phyloP scores from a whole-genome alignment of 2,888 invertebrate species.

The Mermis nigrescens region DNA sequence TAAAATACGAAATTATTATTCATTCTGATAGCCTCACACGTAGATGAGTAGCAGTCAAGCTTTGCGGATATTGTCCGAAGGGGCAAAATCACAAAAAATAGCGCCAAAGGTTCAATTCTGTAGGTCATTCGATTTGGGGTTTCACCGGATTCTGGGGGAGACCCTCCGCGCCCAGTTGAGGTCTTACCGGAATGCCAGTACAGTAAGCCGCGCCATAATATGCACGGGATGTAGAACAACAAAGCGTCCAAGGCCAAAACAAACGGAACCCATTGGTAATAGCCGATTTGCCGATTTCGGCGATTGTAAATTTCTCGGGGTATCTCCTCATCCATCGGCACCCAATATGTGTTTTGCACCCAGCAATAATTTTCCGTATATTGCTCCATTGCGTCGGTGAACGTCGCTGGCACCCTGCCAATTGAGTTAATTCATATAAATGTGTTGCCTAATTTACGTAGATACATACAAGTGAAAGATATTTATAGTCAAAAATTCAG shows the following conservation, averaged over 20 bases:
- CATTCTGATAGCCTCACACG: too few species aligned
- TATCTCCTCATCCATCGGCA: conserved; percentile 26
- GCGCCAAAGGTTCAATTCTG: not conserved
- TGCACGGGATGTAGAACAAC: conserved; percentile 31
- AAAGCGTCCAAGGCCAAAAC: conserved; percentile 31
- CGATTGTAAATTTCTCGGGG: conserved; percentile 31
- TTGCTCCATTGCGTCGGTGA: conserved; percentile 33
- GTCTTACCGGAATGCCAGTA: conserved; percentile 31
- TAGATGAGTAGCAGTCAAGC: too few species aligned
- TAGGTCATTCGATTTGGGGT: not conserved
- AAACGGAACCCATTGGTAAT: conserved; percentile 29
- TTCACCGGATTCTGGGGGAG: too few species aligned
- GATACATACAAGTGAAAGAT: too few species aligned
- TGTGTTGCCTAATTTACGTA: too few species aligned
- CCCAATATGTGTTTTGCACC: conserved; percentile 30
- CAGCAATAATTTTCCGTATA: conserved; percentile 30
- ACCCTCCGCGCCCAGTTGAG: too few species aligned
- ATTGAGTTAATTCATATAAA: not conserved
- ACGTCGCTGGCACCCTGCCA: conserved; percentile 25
- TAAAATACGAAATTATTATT: too few species aligned
- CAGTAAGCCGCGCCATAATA: conserved; percentile 29
- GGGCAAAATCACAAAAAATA: not conserved
- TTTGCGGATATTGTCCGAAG: too few species aligned
- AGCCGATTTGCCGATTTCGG: conserved; percentile 31
- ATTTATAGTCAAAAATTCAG: too few species aligned